A percentile compares a stretch with the other conserved stretches of the same genome.
Evolutionary conservation across 2,888 invertebrate species (phyloP).

Genomic region (Tortrix viridana): DNA sequence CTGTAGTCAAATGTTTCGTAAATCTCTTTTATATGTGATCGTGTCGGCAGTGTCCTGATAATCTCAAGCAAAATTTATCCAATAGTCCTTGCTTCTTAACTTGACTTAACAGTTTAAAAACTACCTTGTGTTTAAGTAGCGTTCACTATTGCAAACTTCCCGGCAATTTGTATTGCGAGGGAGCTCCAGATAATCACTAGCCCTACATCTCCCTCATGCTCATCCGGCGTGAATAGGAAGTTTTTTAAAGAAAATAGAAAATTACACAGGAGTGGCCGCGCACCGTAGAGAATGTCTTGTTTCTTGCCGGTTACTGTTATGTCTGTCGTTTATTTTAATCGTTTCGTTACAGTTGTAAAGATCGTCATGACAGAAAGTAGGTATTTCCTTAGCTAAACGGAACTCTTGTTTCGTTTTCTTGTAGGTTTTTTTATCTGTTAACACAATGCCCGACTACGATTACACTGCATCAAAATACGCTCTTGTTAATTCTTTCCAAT

Average conservation of each 20-base stretch:
- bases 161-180: neutral
- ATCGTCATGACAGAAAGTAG: neutral
- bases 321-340: conserved; percentile 24
- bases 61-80: no score
- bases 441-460: no score
- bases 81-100: no score
- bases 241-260: conserved; percentile 49
- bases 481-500: no score
- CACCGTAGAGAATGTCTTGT: conserved; percentile 36
- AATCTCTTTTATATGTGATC: no score
- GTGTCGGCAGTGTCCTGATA: no score
- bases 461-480: no score
- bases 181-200: conserved; percentile 25
- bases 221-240: conserved; percentile 41
- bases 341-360: conserved; percentile 25
- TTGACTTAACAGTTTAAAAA: no score
- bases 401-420: neutral
- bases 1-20: no score
- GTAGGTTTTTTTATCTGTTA: no score
- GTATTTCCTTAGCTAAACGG: neutral
- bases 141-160: conserved; percentile 5
- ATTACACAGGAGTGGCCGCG: conserved; percentile 54
- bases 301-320: conserved; percentile 24
- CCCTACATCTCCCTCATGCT: conserved; percentile 32
- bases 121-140: neutral